Conservation (phyloP, 2,797 vertebrate genomes). For the Phrynocephalus guinanensis region DNA sequence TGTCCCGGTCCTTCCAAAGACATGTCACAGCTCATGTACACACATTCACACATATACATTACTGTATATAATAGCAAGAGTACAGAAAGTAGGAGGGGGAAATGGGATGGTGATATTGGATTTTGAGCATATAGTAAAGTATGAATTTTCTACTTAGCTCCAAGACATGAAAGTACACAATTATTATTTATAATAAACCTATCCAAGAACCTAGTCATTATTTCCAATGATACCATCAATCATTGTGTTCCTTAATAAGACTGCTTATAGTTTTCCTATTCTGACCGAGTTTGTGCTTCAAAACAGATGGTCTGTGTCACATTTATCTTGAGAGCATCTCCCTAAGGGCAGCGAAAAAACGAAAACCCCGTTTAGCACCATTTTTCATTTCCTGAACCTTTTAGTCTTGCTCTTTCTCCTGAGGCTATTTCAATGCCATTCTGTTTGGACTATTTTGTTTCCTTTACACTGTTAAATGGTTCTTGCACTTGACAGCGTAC, state of each 20-base stretch:
- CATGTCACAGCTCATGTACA: too few species aligned
- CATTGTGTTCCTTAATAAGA: conserved; percentile 68
- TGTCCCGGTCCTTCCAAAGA: too few species aligned
- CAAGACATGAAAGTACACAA: conserved; percentile 50
- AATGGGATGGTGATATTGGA: conserved; percentile 1
- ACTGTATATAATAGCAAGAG: not conserved
- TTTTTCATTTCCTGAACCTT: conserved; percentile 64
- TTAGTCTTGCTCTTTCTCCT: conserved; percentile 57
- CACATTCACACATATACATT: too few species aligned
- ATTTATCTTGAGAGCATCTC: conserved; percentile 71
- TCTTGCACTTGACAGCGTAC: conserved; percentile 31
- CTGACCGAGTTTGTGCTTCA: conserved; percentile 67
- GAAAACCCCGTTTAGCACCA: conserved; percentile 68
- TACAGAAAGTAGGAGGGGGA: not conserved
- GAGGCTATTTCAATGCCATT: conserved; percentile 63
- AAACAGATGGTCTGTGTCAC: conserved; percentile 69
- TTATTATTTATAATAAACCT: conserved; percentile 65
- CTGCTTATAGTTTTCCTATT: conserved; percentile 64
- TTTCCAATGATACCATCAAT: conserved; percentile 71
- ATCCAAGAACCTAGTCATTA: conserved; percentile 61
- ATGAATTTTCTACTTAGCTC: conserved; percentile 42
- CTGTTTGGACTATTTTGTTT: conserved; percentile 55
- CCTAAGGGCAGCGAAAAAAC: conserved; percentile 56
- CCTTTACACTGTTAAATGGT: conserved; percentile 46
- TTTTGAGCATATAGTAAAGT: conserved; percentile 45